These are phyloP conservation scores for Aphidius gifuensis DNA, from an alignment of 1,140 invertebrate genomes.

Conservation along the genomic window DNA sequence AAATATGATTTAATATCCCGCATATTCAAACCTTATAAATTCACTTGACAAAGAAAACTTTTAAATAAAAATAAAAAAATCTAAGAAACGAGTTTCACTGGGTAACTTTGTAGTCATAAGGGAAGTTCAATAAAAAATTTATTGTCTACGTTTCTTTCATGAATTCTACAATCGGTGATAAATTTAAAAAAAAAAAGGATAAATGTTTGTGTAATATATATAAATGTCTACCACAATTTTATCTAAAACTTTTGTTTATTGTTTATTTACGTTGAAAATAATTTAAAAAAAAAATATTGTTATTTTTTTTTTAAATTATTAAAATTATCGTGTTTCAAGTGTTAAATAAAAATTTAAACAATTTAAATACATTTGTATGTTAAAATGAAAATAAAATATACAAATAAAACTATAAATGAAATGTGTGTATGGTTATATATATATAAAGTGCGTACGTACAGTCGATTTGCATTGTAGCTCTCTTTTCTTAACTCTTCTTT, in stretches of 20 bases:
- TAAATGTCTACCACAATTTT: too few relatives aligned
- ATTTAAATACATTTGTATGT: slow-evolving; percentile 8
- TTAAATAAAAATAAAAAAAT: background rate
- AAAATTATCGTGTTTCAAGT: background rate
- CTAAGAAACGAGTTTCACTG: too few relatives aligned
- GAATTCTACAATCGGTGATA: too few relatives aligned
- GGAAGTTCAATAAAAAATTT: too few relatives aligned
- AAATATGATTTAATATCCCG: slow-evolving; percentile 16
- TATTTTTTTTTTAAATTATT: background rate
- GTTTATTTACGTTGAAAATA: too few relatives aligned
- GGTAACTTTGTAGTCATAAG: too few relatives aligned
- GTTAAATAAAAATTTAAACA: slow-evolving; percentile 5
- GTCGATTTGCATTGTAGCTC: slow-evolving; percentile 15
- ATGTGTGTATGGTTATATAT: background rate
- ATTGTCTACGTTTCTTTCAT: too few relatives aligned
- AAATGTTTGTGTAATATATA: too few relatives aligned
- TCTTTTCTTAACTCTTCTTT: slow-evolving; percentile 6
- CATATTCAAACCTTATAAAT: slow-evolving; percentile 4
- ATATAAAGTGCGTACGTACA: background rate
- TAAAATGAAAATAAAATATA: slow-evolving; percentile 8
- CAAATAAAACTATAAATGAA: slow-evolving; percentile 2
- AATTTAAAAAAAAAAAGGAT: too few relatives aligned
- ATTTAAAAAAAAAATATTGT: background rate
- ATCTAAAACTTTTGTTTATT: too few relatives aligned
- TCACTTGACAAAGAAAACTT: slow-evolving; percentile 2